Evolutionary conservation across 2,888 invertebrate genomes (phyloP).

Genomic region (Sinohyriopsis cumingii): DNA sequence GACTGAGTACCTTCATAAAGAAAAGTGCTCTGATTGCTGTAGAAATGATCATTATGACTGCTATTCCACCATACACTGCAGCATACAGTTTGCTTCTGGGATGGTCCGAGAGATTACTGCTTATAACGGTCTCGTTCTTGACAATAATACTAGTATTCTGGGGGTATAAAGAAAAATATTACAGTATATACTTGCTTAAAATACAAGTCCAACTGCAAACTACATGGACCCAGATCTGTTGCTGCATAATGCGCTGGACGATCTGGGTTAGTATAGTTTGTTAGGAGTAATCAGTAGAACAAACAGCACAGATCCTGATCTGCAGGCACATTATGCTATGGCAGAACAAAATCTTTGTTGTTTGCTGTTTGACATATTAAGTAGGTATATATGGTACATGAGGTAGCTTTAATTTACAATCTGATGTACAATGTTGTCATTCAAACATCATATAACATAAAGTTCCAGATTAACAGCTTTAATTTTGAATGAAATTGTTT

Average conservation of each 20-base stretch:
- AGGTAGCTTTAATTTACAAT: neutral
- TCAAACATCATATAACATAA: neutral
- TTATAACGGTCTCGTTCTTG: constrained; percentile 56
- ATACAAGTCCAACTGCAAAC: too few species aligned
- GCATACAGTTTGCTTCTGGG: constrained; percentile 75
- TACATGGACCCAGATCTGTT: too few species aligned
- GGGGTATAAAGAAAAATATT: constrained; percentile 9
- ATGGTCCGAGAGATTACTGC: constrained; percentile 73
- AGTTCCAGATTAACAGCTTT: too few species aligned
- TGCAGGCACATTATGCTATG: too few species aligned
- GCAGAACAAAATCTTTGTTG: too few species aligned
- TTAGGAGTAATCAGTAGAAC: too few species aligned
- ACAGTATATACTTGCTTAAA: too few species aligned
- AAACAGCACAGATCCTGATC: too few species aligned
- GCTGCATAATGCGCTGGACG: too few species aligned
- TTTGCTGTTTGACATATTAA: too few species aligned
- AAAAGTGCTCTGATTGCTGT: constrained; percentile 76
- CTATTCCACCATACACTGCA: constrained; percentile 74
- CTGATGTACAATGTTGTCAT: neutral
- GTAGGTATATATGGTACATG: neutral
- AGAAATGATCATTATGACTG: constrained; percentile 74
- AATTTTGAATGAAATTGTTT: too few species aligned
- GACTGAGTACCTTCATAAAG: constrained; percentile 74
- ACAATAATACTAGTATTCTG: constrained; percentile 51
- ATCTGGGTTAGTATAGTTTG: too few species aligned